A percentile compares a stretch with the other conserved stretches of the same genome.
Evolutionary conservation across 2,797 vertebrate species (phyloP).

Genomic region (Psittacula derbiana): DNA sequence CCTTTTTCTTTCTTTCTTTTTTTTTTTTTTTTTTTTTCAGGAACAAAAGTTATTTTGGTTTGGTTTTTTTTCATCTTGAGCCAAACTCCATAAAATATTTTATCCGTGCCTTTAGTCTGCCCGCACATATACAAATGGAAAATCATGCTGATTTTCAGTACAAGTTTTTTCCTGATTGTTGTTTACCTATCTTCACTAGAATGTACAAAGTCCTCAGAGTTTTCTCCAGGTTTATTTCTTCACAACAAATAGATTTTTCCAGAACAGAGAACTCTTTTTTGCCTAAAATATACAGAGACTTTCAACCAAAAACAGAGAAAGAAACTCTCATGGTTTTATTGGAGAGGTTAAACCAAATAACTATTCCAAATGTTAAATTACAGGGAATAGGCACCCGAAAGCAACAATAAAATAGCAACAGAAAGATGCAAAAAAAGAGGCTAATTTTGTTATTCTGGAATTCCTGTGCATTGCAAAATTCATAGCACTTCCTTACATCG

Average conservation of each 20-base stretch:
- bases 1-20: neutral
- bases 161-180: neutral
- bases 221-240: neutral
- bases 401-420: neutral
- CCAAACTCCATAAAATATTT: constrained; percentile 40
- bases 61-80: constrained; percentile 19
- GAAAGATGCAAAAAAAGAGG: neutral
- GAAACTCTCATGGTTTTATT: neutral
- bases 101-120: neutral
- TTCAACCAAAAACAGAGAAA: neutral
- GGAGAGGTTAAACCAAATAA: constrained; percentile 16
- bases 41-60: constrained; percentile 27
- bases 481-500: neutral
- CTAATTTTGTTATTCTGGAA: constrained; percentile 13
- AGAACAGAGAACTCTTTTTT: neutral
- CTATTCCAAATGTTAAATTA: constrained; percentile 24
- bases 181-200: neutral
- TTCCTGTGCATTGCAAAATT: neutral
- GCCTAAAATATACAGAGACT: neutral
- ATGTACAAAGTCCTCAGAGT: neutral
- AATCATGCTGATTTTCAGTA: neutral
- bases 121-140: neutral
- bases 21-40: neutral
- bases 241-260: neutral
- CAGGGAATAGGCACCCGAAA: neutral